Conservation (phyloP, 2,113 vertebrate genomes). For the Pyxicephalus adspersus region DNA sequence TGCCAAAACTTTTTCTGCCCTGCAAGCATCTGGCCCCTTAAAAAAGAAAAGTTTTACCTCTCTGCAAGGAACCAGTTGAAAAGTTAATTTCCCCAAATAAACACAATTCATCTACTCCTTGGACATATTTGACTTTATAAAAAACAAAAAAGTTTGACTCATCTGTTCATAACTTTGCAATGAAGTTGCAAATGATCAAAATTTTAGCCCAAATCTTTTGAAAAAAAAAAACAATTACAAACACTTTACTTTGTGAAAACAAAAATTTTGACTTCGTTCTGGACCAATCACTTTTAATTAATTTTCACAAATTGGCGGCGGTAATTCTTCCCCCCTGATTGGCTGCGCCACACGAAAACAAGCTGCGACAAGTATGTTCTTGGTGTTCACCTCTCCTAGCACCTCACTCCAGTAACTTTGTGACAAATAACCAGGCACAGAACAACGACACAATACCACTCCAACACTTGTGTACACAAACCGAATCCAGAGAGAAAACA, state of each 20-base stretch:
- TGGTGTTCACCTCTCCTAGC: background rate
- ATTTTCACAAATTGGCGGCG: background rate
- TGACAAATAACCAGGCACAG: slow-evolving; percentile 22
- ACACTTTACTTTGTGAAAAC: background rate
- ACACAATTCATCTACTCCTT: no score
- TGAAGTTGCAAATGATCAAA: no score
- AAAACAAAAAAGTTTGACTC: no score
- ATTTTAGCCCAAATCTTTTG: no score
- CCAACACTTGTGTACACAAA: slow-evolving; percentile 31
- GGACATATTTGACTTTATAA: no score
- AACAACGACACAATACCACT: background rate
- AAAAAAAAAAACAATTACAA: no score
- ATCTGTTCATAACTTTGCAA: no score
- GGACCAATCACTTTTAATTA: background rate
- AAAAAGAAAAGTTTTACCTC: no score
- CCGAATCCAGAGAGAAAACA: background rate
- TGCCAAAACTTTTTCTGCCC: no score
- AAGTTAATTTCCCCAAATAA: no score
- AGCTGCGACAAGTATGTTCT: background rate
- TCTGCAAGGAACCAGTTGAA: no score
- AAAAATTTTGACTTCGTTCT: background rate
- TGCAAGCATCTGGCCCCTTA: no score
- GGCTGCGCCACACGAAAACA: background rate
- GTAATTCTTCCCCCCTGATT: background rate
- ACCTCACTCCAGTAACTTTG: slow-evolving; percentile 23